Evolutionary conservation across 2,888 invertebrate genomes (phyloP).

Genomic region (Flexamia atlantica): DNA sequence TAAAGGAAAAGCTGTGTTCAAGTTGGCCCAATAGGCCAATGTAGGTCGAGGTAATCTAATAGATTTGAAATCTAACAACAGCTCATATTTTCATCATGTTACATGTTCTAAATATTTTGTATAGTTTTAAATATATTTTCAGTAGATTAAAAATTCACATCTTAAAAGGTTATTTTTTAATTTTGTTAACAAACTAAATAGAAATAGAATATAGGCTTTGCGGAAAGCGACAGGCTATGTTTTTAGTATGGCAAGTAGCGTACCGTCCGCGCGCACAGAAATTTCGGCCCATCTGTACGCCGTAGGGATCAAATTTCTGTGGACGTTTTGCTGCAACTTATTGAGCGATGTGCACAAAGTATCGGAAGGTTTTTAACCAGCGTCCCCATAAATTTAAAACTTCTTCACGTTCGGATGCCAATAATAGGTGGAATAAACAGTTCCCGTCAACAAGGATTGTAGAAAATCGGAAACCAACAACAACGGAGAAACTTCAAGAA

Average conservation of each 20-base stretch:
- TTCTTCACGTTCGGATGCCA: no score
- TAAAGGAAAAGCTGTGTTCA: constrained; percentile 9
- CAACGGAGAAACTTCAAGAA: no score
- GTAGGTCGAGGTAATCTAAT: constrained; percentile 28
- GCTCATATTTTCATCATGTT: constrained; percentile 28
- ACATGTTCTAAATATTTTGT: constrained; percentile 6
- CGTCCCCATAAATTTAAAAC: no score
- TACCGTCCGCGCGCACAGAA: constrained; percentile 43
- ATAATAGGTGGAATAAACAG: no score
- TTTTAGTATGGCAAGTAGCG: constrained; percentile 25
- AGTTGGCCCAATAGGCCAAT: background rate
- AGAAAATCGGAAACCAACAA: no score
- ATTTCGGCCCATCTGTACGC: constrained; percentile 19
- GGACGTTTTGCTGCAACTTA: no score
- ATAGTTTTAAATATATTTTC: background rate
- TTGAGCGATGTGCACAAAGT: no score
- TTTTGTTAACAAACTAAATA: constrained; percentile 21
- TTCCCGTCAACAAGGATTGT: no score
- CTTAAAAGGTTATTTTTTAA: constrained; percentile 12
- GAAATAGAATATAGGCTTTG: constrained; percentile 16
- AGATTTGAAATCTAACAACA: constrained; percentile 29
- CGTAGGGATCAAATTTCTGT: no score
- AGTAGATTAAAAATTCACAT: constrained; percentile 16
- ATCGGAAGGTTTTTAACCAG: no score
- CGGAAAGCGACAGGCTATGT: constrained; percentile 21